Base-by-base conservation (phyloP, 2,888 invertebrate species). In the Balanococcus diminutus region DNA sequence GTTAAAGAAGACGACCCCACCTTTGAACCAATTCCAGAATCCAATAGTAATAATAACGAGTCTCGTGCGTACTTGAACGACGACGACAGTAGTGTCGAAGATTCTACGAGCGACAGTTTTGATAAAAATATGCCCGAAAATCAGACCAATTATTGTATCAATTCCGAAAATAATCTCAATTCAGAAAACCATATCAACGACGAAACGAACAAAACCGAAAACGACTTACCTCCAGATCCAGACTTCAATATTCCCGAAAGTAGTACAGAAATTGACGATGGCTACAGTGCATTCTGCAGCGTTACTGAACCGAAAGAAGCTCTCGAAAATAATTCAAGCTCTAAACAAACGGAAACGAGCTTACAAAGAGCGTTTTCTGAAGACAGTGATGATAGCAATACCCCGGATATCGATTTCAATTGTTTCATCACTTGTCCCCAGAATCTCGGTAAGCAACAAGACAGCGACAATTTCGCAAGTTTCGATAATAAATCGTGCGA, bases 391-490 rank as follows among this genome's bases (percentile, higher is more conserved):
- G 75, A 79, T 36, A 79, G 75, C 8, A 79, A 79, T 36, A 36
- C 28, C 6, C 75, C 75, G 3, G 72, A 72, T n/a, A 79, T 79
- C 9, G 75, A 79, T 6, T 32, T 79, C 16, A 79, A 22, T 79
- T 79, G 75, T 14, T 79, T 79, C 36, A 79, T 79, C 19, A 79
- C 75, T 36, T 4, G 19, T 79, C 19, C 36, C 8, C 31, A 36
- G 19, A 19, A 83, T 83, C 2, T 83, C 56, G 81, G 81, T 79
- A 83, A 81, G 81, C 28, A 86, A n/a, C 22, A n/a, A 6, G 14
- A 19, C n/a, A 14, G n/a, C 2, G 32, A 32, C 39, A 25, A 56
- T 11, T 72, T 81, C 14, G 14, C 42, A 6, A 51, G 32, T 16
- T 25, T 31, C 36, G 31, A 16, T 8, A 28, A 9, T 36, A 22